Conservation (phyloP, 2,113 vertebrate species). For the Podarcis cretensis region DNA sequence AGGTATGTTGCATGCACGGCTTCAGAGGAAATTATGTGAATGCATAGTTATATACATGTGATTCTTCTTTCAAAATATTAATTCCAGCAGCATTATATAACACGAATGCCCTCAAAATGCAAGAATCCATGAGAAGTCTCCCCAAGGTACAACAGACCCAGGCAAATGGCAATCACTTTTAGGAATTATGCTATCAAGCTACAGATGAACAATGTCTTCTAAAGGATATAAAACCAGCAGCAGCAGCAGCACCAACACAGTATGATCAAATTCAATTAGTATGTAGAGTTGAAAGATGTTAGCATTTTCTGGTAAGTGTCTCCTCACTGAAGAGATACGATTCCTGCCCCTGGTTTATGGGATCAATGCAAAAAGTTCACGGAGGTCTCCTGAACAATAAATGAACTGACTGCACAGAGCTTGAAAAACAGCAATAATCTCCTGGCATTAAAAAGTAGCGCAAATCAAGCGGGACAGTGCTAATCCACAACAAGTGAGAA, state of each 20-base stretch:
- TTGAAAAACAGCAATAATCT: not conserved
- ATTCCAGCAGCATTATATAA: not conserved
- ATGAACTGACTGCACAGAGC: not conserved
- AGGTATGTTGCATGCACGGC: not conserved
- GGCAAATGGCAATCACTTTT: not conserved
- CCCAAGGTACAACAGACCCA: not conserved
- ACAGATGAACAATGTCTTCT: not conserved
- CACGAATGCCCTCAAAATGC: not conserved
- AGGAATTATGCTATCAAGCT: not conserved
- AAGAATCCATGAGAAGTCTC: not conserved
- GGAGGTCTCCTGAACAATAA: not conserved
- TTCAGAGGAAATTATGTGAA: not conserved
- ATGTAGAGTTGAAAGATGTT: not conserved
- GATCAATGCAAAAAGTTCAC: not conserved
- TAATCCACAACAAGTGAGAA: not conserved
- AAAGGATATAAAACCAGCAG: not conserved
- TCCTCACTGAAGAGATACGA: not conserved
- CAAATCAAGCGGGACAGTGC: not conserved
- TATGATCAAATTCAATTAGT: not conserved
- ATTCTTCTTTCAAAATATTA: not conserved
- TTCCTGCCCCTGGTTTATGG: not conserved
- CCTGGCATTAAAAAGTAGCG: not conserved
- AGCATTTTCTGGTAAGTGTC: not conserved
- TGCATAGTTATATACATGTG: not conserved
- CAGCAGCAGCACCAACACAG: rapidly evolving